These are phyloP conservation scores for Zoanthus sansibaricus DNA, from an alignment of 92 coral and sea anemone genomes.

Conservation along the genomic window DNA sequence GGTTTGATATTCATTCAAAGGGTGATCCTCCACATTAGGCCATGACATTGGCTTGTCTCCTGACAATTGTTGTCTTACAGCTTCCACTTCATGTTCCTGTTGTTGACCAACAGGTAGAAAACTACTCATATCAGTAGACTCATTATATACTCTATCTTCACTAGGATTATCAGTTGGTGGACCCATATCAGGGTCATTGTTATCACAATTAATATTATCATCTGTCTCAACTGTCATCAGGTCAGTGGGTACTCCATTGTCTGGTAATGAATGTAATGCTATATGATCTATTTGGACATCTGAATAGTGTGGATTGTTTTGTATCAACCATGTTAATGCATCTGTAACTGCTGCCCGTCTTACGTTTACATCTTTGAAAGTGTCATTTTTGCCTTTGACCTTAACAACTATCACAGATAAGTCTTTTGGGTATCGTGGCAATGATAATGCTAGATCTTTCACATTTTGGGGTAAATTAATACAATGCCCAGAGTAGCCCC, in stretches of 20 bases:
- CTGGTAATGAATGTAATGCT: background rate
- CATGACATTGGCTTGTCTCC: background rate
- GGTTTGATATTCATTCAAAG: background rate
- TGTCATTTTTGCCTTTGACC: background rate
- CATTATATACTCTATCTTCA: background rate
- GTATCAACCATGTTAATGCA: no score
- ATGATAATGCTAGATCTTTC: background rate
- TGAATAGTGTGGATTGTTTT: background rate
- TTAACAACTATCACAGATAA: background rate
- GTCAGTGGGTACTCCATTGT: background rate
- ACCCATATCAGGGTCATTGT: background rate
- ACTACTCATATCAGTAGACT: background rate
- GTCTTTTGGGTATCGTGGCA: background rate
- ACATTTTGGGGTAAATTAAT: no score
- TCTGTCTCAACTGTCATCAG: background rate
- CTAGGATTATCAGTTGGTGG: constrained; percentile 2
- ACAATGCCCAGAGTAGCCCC: no score
- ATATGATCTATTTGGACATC: background rate
- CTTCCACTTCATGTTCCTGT: background rate
- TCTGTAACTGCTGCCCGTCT: no score
- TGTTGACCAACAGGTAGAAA: background rate
- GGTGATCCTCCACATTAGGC: background rate
- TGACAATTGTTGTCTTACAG: background rate
- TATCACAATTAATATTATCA: background rate
- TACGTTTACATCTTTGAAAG: background rate